Conservation (phyloP, 2,113 vertebrate genomes). For the Xyliphius kryptos region DNA sequence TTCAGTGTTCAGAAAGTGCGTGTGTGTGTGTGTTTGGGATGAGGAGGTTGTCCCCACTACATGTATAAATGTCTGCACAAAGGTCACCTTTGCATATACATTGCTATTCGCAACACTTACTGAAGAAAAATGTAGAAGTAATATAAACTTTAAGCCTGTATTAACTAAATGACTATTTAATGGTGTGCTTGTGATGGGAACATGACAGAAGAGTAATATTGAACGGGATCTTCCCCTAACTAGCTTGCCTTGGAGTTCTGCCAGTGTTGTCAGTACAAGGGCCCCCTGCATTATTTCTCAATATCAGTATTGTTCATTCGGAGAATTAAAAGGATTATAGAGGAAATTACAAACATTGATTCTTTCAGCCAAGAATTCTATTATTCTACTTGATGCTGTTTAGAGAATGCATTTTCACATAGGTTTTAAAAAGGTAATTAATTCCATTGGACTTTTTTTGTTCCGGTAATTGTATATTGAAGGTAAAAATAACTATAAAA, state of each 20-base stretch:
- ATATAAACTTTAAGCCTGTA: no score
- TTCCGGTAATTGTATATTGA: no score
- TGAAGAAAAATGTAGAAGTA: slow-evolving; percentile 42
- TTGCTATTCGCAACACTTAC: slow-evolving; percentile 34
- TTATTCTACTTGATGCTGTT: slow-evolving; percentile 48
- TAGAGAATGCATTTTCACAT: no score
- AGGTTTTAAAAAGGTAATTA: no score
- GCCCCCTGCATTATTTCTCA: slow-evolving; percentile 54
- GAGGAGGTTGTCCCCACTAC: no score
- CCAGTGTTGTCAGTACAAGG: slow-evolving; percentile 53
- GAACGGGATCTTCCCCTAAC: slow-evolving; percentile 44
- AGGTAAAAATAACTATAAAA: no score
- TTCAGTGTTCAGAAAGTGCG: slow-evolving; percentile 23
- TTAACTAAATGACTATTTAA: no score
- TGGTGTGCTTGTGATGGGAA: no score
- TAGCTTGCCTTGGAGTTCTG: slow-evolving; percentile 50
- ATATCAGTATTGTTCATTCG: slow-evolving; percentile 53
- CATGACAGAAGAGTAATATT: slow-evolving; percentile 28
- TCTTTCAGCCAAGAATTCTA: slow-evolving; percentile 55
- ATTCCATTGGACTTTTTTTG: no score
- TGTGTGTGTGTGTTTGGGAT: slow-evolving; percentile 22
- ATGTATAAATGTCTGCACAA: slow-evolving; percentile 49
- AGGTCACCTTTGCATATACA: slow-evolving; percentile 51
- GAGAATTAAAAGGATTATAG: slow-evolving; percentile 56
- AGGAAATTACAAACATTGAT: slow-evolving; percentile 51